Conservation (phyloP, 2,888 invertebrate species). For the Frankliniella intonsa region DNA sequence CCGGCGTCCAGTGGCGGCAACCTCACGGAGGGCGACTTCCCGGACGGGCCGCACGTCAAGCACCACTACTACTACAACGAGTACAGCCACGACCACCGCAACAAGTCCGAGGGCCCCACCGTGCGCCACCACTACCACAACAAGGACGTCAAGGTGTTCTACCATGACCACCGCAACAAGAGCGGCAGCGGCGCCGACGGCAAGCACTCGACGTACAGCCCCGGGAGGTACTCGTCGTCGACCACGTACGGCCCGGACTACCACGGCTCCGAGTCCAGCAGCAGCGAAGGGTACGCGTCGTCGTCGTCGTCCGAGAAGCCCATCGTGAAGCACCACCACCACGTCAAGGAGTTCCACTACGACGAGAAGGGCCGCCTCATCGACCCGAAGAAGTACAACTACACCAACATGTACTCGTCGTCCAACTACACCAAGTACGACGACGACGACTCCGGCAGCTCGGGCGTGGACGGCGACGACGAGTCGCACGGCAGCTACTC, state of each 20-base stretch:
- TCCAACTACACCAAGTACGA: constrained; percentile 6
- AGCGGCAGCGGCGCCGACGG: not conserved
- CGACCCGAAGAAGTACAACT: constrained; percentile 2
- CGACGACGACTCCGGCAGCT: not conserved
- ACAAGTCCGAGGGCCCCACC: constrained; percentile 1
- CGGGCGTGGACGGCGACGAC: not conserved
- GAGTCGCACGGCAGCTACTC: not conserved
- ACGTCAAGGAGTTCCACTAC: constrained; percentile 18
- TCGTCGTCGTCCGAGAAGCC: constrained; percentile 8
- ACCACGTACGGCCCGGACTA: not conserved
- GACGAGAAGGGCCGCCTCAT: not conserved
- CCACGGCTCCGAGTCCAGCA: not conserved
- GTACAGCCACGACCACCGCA: constrained; percentile 9
- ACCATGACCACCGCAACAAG: constrained; percentile 18
- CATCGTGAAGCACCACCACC: constrained; percentile 9
- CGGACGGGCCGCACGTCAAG: constrained; percentile 21
- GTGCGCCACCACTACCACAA: constrained; percentile 11
- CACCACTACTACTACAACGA: constrained; percentile 19
- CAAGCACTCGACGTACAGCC: constrained; percentile 8
- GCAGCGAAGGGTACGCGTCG: not conserved
- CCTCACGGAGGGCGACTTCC: constrained; percentile 18
- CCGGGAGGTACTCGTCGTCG: not conserved
- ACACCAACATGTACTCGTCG: not conserved
- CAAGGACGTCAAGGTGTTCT: constrained; percentile 16
- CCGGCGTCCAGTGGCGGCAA: not conserved